Percentiles rank a stretch among this genome's conserved stretches.
Conservation (phyloP, 2,113 vertebrate genomes). For the Oxygymnocypris stewartii region DNA sequence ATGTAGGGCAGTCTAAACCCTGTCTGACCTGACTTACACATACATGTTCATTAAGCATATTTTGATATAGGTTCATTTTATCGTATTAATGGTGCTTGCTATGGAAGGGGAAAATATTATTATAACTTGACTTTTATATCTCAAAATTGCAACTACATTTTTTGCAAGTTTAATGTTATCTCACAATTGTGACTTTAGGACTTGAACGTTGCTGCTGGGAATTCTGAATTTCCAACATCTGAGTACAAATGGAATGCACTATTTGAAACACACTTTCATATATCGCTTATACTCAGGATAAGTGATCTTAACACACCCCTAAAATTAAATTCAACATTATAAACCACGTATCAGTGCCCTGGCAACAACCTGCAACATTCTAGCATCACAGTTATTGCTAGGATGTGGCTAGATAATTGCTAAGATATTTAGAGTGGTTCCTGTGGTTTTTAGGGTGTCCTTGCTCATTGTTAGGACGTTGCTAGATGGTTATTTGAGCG, state of each 20-base stretch:
- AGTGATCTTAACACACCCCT: background rate
- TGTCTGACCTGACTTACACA: background rate
- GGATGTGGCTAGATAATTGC: background rate
- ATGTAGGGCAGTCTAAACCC: slow-evolving; percentile 4
- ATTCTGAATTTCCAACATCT: background rate
- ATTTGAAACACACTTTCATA: background rate
- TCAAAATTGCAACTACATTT: background rate
- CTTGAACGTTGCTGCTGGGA: background rate
- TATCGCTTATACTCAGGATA: background rate
- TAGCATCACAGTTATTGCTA: background rate
- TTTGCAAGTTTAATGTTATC: too few relatives aligned
- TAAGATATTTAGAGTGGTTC: background rate
- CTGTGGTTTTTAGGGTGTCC: background rate
- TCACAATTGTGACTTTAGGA: too few relatives aligned
- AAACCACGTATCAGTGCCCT: background rate
- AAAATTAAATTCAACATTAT: background rate
- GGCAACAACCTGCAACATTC: background rate
- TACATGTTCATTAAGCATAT: background rate
- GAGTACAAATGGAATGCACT: too few relatives aligned
- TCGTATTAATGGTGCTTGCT: too few relatives aligned
- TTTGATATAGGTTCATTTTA: background rate
- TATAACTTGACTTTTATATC: background rate
- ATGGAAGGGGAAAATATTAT: too few relatives aligned
- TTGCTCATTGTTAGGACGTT: background rate
- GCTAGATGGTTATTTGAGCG: background rate